Base-by-base conservation (phyloP, 2,797 vertebrate species). In the Coregonus sp. region DNA sequence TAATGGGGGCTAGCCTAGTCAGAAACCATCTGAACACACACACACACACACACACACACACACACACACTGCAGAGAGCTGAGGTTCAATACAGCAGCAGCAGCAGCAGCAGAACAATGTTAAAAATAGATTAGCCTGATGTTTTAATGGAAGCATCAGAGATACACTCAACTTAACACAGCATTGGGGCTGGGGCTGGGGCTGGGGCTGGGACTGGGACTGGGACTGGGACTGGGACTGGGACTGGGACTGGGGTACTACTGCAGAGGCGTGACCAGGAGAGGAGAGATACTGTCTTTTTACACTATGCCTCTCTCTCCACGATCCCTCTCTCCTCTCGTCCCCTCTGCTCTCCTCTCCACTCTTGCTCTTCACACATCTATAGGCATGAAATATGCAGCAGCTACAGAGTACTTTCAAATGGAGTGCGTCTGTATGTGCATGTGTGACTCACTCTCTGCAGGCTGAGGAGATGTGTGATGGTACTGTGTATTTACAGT, bases 401-500 rank as follows among this genome's bases (percentile, higher is more conserved):
- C 88, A 88, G 85, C 87, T 87, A 90, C 89, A 85, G 86, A 88
- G 86, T 70, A 74, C 81, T 81, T 76, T 85, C 86, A 86, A 76
- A 84, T 84, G 6, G 50, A 65, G 61, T 74, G 73, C 66, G 72
- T 54, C 37, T 72, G 70, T 72, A 37, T 16, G 70, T 52, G 70
- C 47, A 40, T 72, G 68, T 78, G 86, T 63, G 77, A 93, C 96
- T 93, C 92, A 97, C 96, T 96, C 94, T 87, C 88, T 89, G 84
- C 96, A 97, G 78, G 93, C 92, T 4, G 83, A 79, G 69, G 96
- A 96, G 87, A 97, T 86, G 12, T 96, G 95, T 0, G 87, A 80
- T 3, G 96, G 96, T 71, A 96, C 80, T 0, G 91, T 95, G 92
- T 97, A 97, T 92, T 95, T 96, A 70, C 96, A 97, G 93, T 97